Base-by-base conservation (phyloP, 1,140 invertebrate species). In the Drosophila sp. region DNA sequence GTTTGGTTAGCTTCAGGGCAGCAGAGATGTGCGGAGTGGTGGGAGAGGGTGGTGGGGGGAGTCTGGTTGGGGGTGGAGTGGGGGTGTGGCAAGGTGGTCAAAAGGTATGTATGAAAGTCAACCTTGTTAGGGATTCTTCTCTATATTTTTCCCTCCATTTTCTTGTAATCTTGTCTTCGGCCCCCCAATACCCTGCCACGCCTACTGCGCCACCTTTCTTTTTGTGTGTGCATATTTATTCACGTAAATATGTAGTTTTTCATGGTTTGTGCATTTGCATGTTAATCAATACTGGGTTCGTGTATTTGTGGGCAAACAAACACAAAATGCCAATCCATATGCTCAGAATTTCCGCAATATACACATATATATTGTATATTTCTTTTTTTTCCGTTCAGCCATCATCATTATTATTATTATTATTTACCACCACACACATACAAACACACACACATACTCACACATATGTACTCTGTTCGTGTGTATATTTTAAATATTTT, bases 191-290 rank as follows among this genome's bases (percentile, higher is more conserved):
- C 5, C 23, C 23, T n/a, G 8, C 47, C 55, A 60, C 65, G 57
- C 33, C 35, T 38, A 3, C 10, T 3, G 10, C 1, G 2, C 11
- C 10, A 10, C 1, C 10, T 10, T 11, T 11, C 2, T 11, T 38
- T 38, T 2, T 10, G 11, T 10, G 35, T 17, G 50, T 47, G 6
- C n/a, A 8, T 35, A 4, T 5, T 7, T 38, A 38, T 40, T 44
- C 57, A 40, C 23, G 30, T 38, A 40, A 47, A 41, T 79, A 72
- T 69, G 76, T 82, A 72, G 79, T 86, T 86, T 73, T 86, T 79
- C 66, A 76, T 54, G 65, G 76, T 72, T 86, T 87, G 82, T 86
- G 83, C 82, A 86, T 82, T 83, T 86, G 83, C 79, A 73, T 87
- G 84, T 87, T 81, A 79, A 87, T 87, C 79, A 87, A 87, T 87